Base-by-base conservation (phyloP, 2,113 vertebrate species). In the Tachuris rubrigastra region DNA sequence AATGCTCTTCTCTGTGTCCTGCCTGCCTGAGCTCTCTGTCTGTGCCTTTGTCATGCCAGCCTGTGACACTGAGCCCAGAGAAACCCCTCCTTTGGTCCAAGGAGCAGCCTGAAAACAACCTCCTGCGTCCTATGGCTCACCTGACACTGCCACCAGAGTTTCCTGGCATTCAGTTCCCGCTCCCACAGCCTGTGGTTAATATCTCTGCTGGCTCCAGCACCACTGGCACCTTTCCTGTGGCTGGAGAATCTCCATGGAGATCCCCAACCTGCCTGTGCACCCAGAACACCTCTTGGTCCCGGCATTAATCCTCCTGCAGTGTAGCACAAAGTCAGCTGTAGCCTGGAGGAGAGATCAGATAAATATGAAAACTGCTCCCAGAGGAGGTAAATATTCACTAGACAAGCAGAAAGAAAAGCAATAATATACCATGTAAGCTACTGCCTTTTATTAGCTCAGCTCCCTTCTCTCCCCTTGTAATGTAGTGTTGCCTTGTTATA, bases 371-470 rank as follows among this genome's bases (percentile, higher is more conserved):
- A 92, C 78, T 87, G 72, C 86, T 92, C 94, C 90, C 62, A 65
- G 93, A 87, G 93, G 89, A 97, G 73, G 87, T 68, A 72, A 93
- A 96, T 95, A 96, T 90, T 97, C 55, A 25, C 93, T 39, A 95
- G 92, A 83, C 93, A 96, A 93, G 94, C 94, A 91, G 92, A 89
- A 96, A 92, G 71, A 39, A 93, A 96, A 94, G 95, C 97, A 96
- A 85, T 96, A 96, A 97, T 93, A 91, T 82, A 89, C 67, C 67
- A 5, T 93, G 93, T 90, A 88, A 95, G 89, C 92, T 90, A 60
- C 94, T 58, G 74, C 60, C 84, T 95, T 91, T 88, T 89, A 84
- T 85, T 93, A 92, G 83, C 93, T 96, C 93, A 77, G 95, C 71
- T 89, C 91, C 85, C 52, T n/a, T 95, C 37, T 81, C 74, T 89